Percentiles rank a stretch among this genome's conserved stretches.
Evolutionary conservation across 2,113 vertebrate species (phyloP).

Genomic region (Potamarius usumacintae): DNA sequence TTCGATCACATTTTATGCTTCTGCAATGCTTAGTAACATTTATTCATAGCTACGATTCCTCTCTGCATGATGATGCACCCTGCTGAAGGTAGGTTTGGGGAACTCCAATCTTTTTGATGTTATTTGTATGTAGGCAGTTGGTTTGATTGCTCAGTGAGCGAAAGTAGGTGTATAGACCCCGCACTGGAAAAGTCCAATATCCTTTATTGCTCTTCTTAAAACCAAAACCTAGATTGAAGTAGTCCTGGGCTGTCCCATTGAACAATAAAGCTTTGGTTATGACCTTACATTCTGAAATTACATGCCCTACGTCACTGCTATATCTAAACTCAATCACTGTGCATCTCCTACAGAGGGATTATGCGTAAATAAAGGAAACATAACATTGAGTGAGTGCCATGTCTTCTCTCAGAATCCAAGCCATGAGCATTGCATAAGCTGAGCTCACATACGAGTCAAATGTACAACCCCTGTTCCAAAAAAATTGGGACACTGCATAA

Average conservation of each 20-base stretch:
- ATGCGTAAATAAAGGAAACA: not conserved
- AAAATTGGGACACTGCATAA: no score
- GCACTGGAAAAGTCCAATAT: not conserved
- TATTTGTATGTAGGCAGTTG: not conserved
- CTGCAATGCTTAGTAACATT: not conserved
- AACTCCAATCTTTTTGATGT: slow-evolving; percentile 28
- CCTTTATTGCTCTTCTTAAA: not conserved
- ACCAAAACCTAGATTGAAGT: not conserved
- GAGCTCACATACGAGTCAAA: not conserved
- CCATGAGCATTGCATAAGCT: not conserved
- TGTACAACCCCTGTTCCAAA: no score
- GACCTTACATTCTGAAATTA: not conserved
- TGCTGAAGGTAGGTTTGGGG: not conserved
- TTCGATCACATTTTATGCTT: not conserved
- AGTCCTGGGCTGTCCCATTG: slow-evolving; percentile 7
- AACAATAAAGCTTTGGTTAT: not conserved
- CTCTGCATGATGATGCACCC: not conserved
- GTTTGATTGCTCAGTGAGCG: not conserved
- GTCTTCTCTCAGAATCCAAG: not conserved
- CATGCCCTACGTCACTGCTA: not conserved
- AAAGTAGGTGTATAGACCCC: not conserved
- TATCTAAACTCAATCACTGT: not conserved
- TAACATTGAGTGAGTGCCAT: not conserved
- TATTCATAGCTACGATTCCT: not conserved
- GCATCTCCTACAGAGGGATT: not conserved